Percentiles rank a stretch among this genome's conserved stretches.
Conservation (phyloP, 2,888 invertebrate species). For the Leptodirus hochenwartii region DNA sequence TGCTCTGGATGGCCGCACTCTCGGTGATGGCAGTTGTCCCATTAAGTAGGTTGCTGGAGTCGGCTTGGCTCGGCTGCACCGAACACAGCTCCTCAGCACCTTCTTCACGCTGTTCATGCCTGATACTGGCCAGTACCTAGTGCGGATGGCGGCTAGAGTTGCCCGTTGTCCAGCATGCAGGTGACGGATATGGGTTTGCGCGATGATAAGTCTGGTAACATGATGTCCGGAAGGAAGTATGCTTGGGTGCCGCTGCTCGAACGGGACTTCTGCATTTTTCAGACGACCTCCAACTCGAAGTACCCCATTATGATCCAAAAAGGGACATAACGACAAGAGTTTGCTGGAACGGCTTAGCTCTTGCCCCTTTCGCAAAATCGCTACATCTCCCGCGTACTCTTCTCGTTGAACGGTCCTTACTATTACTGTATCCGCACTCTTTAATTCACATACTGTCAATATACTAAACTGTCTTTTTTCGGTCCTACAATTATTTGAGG, state of each 20-base stretch:
- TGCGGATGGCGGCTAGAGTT: conserved; percentile 11
- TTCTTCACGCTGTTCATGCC: conserved; percentile 6
- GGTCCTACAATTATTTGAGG: no score
- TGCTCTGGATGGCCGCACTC: conserved; percentile 8
- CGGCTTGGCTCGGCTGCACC: conserved; percentile 11
- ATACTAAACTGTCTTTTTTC: conserved; percentile 1
- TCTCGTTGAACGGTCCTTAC: conserved; percentile 2
- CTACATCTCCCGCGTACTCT: conserved; percentile 3
- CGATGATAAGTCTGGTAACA: conserved; percentile 15
- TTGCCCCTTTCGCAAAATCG: conserved; percentile 7
- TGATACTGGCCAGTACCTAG: conserved; percentile 11
- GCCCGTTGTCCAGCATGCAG: conserved; percentile 16
- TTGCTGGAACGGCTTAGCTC: conserved; percentile 11
- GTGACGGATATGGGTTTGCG: conserved; percentile 12
- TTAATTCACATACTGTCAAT: conserved; percentile 4
- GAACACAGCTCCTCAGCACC: conserved; percentile 8
- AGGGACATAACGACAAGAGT: conserved; percentile 13
- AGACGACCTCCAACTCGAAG: conserved; percentile 17
- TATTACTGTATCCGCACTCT: neutral
- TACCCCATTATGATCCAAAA: conserved; percentile 13
- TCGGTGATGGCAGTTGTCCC: conserved; percentile 10
- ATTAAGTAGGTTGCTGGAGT: conserved; percentile 8
- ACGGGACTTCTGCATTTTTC: conserved; percentile 12
- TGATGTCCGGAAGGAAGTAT: conserved; percentile 14
- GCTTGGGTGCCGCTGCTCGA: conserved; percentile 14